phyloP scores from a whole-genome alignment of 2,797 vertebrate species.

The Setipinna tenuifilis region DNA sequence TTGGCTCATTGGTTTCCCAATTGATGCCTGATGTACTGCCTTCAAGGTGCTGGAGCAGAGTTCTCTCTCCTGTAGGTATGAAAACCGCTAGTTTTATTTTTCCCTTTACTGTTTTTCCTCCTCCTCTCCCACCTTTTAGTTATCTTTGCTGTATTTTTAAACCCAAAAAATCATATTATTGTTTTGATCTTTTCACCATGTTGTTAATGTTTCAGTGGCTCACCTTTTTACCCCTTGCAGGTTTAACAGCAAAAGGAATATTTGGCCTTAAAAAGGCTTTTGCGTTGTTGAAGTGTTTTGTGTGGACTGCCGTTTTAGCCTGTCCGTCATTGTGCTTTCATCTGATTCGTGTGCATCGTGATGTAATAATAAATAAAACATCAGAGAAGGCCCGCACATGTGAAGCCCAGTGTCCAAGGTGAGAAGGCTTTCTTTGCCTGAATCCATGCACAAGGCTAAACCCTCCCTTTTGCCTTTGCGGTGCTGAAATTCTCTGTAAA shows the following conservation, averaged over 20 bases:
- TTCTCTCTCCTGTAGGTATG: neutral
- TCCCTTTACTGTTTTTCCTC: no score
- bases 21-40: constrained; percentile 35
- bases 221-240: neutral
- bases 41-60: neutral
- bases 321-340: neutral
- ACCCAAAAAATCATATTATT: neutral
- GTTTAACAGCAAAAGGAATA: neutral
- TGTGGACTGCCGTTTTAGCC: neutral
- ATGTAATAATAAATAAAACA: neutral
- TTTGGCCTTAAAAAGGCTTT: neutral
- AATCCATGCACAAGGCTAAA: constrained; percentile 35
- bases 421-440: constrained; percentile 32
- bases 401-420: constrained; percentile 34
- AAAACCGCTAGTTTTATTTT: neutral
- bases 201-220: neutral
- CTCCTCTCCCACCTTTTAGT: neutral
- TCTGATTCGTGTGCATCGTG: neutral
- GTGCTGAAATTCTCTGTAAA: constrained; percentile 32
- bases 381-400: neutral
- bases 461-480: constrained; percentile 34
- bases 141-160: neutral
- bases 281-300: neutral
- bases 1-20: constrained; percentile 44
- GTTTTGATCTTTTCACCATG: neutral